phyloP scores from a whole-genome alignment of 2,113 vertebrate genomes.

The Cacatua alba region DNA sequence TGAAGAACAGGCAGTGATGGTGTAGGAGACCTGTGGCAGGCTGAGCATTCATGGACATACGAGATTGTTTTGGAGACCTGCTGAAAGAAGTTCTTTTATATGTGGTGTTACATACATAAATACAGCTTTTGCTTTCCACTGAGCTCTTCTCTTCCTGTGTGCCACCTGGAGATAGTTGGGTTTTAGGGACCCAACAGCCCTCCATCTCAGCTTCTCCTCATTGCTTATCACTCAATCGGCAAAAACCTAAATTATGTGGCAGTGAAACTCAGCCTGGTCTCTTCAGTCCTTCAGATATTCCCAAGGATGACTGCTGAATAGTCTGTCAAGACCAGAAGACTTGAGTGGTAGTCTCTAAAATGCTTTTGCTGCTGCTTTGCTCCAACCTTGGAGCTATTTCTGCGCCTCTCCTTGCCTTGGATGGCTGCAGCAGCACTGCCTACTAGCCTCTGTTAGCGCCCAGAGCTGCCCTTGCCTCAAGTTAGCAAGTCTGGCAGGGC shows the following conservation, averaged over 20 bases:
- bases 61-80: not conserved
- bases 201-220: not conserved
- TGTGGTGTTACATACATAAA: not conserved
- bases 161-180: not conserved
- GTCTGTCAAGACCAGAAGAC: not conserved
- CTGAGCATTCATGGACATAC: fast-evolving
- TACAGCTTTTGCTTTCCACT: not conserved
- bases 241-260: not conserved
- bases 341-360: not conserved
- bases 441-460: not conserved
- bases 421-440: not conserved
- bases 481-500: not conserved
- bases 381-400: not conserved
- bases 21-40: not conserved
- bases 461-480: not conserved
- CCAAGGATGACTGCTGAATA: too few species aligned
- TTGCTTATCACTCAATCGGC: not conserved
- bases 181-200: not conserved
- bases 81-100: not conserved
- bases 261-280: not conserved
- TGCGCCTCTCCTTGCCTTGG: not conserved
- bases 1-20: not conserved
- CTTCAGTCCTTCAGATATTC: not conserved
- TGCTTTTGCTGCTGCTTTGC: not conserved
- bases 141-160: not conserved